Conservation (phyloP, 2,888 invertebrate species). For the Zhuqinia jingwanae region DNA sequence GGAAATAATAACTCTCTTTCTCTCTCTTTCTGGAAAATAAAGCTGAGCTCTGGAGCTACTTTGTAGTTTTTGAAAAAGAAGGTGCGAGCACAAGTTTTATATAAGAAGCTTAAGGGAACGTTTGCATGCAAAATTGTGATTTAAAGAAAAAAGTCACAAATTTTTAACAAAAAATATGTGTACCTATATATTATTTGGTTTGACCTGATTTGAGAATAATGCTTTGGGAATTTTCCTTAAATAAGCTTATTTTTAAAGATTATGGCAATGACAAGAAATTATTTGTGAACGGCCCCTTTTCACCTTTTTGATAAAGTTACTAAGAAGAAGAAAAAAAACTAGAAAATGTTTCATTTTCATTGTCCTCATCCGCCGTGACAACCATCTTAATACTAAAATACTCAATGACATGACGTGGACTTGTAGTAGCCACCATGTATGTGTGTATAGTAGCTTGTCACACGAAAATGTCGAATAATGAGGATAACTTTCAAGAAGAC, state of each 20-base stretch:
- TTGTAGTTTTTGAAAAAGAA: not conserved
- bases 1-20: not conserved
- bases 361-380: not conserved
- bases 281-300: not conserved
- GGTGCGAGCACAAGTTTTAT: too few species aligned
- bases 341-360: conserved; percentile 34
- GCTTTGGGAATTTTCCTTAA: too few species aligned
- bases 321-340: not conserved
- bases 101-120: conserved; percentile 22
- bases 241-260: too few species aligned
- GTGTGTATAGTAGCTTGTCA: conserved; percentile 5
- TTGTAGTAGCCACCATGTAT: too few species aligned
- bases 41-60: not conserved
- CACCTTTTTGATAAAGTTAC: not conserved
- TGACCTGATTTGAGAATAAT: too few species aligned
- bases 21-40: not conserved
- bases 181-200: too few species aligned
- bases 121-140: too few species aligned
- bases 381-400: too few species aligned
- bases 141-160: too few species aligned
- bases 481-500: not conserved
- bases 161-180: too few species aligned
- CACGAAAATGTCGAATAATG: conserved; percentile 19
- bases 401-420: not conserved
- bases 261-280: too few species aligned